Conservation (phyloP, 2,797 vertebrate genomes). For the Hydrolagus colliei region DNA sequence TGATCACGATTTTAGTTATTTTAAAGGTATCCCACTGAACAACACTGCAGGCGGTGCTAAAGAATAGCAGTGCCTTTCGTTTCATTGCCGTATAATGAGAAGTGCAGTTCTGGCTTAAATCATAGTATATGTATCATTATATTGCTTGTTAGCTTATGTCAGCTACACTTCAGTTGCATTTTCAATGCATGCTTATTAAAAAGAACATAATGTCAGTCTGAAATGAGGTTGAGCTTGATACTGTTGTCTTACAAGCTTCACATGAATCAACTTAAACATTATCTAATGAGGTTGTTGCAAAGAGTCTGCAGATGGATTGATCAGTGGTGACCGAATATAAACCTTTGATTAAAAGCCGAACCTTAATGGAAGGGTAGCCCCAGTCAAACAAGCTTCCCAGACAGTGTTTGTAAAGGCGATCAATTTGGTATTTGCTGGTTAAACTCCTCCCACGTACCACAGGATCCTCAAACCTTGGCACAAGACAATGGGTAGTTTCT, state of each 20-base stretch:
- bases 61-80: not conserved
- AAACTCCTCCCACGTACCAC: too few species aligned
- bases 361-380: too few species aligned
- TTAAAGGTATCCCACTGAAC: not conserved
- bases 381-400: too few species aligned
- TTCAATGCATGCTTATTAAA: not conserved
- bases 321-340: too few species aligned
- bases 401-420: too few species aligned
- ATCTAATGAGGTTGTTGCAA: not conserved
- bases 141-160: not conserved
- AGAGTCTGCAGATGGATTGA: not conserved
- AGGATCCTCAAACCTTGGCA: too few species aligned
- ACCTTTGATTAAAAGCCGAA: too few species aligned
- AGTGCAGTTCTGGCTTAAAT: not conserved
- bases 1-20: not conserved
- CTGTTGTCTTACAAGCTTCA: not conserved
- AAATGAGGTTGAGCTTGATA: not conserved
- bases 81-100: not conserved
- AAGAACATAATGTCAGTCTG: not conserved
- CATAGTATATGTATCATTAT: not conserved
- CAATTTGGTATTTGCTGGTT: too few species aligned
- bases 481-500: too few species aligned
- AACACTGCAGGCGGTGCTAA: not conserved
- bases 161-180: not conserved
- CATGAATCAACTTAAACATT: not conserved